Evolutionary conservation across 2,113 vertebrate genomes (phyloP).

Genomic region (Alligator mississippiensis): DNA sequence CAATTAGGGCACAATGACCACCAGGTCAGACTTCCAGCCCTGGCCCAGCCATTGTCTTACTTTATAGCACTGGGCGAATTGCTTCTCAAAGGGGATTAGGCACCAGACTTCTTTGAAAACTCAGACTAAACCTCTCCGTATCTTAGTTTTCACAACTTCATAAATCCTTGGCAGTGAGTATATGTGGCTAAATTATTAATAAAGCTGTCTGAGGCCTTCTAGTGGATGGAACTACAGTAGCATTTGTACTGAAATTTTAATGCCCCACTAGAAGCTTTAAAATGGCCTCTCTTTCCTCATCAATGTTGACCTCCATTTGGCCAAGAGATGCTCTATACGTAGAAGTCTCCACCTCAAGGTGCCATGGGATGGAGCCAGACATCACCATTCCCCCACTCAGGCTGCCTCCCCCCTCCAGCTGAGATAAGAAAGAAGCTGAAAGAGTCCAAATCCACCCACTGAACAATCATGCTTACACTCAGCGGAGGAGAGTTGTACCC

Average conservation of each 20-base stretch:
- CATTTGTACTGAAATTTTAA: neutral
- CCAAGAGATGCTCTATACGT: neutral
- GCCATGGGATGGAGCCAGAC: neutral
- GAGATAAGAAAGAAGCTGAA: neutral
- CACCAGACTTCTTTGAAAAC: neutral
- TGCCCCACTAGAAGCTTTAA: neutral
- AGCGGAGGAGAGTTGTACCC: too few species aligned
- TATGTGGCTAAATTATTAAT: neutral
- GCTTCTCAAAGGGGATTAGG: neutral
- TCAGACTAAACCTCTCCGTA: neutral
- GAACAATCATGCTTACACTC: too few species aligned
- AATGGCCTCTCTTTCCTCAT: neutral
- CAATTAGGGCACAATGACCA: too few species aligned
- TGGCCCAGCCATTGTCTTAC: too few species aligned
- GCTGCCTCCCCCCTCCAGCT: neutral
- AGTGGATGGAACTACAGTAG: neutral
- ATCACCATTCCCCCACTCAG: neutral
- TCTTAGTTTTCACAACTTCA: neutral
- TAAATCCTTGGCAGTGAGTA: neutral
- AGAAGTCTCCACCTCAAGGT: neutral
- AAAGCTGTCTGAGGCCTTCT: fast-evolving
- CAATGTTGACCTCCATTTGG: neutral
- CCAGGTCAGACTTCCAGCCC: too few species aligned
- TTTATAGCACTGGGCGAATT: too few species aligned
- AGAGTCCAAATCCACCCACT: neutral